phyloP scores from a whole-genome alignment of 2,113 vertebrate species.

The Anguilla rostrata region DNA sequence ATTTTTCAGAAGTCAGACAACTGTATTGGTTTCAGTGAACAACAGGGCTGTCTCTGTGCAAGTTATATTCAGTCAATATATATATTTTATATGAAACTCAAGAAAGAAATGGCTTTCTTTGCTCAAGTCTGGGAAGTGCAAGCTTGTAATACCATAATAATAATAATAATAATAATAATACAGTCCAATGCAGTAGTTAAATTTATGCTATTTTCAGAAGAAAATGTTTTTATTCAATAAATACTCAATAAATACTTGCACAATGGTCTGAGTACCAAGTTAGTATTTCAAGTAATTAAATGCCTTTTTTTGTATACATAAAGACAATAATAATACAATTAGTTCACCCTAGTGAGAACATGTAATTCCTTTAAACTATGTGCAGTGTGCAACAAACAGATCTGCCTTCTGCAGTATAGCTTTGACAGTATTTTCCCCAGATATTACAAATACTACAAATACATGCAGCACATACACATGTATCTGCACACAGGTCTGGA shows the following conservation, averaged over 20 bases:
- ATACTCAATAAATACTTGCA: not conserved
- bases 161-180: no score
- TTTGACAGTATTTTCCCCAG: no score
- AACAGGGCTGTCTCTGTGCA: not conserved
- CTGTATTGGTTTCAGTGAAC: not conserved
- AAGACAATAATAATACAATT: not conserved
- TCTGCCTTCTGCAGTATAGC: no score
- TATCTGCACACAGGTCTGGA: no score
- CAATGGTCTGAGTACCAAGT: not conserved
- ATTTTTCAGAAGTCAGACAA: not conserved
- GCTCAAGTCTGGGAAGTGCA: no score
- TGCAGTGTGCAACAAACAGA: no score
- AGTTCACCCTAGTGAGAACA: no score
- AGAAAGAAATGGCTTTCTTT: no score
- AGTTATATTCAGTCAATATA: not conserved
- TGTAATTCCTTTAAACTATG: no score
- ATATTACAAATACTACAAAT: no score
- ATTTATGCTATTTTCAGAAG: not conserved
- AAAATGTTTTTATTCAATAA: no score
- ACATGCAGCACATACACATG: no score
- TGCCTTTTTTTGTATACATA: not conserved
- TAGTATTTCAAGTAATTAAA: not conserved
- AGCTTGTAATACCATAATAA: not conserved
- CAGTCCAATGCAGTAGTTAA: not conserved
- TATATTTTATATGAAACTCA: not conserved